Evolutionary conservation across 2,113 vertebrate genomes (phyloP), one percentile per base, ranked within the genome.

Genomic region (Tetraodon nigroviridis): DNA sequence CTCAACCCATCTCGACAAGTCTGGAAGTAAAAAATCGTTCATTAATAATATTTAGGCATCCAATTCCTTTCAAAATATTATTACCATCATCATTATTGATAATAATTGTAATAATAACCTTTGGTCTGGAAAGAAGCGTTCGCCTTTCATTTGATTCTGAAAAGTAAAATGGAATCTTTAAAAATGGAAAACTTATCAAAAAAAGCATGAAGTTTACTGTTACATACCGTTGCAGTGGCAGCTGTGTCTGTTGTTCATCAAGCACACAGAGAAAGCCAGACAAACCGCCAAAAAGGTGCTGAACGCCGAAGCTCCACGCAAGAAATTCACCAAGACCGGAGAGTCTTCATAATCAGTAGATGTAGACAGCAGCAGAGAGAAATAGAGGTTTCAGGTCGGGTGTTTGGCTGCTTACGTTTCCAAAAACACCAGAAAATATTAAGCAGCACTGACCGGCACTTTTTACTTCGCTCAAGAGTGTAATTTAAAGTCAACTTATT

Each of bases 71-170:
- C 40, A 45, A n/a, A n/a, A n/a, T n/a, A n/a, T n/a, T n/a, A n/a
- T n/a, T n/a, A n/a, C n/a, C n/a, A n/a, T n/a, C n/a, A n/a, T n/a
- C n/a, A n/a, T n/a, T n/a, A n/a, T n/a, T n/a, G n/a, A n/a, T n/a
- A 45, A 48, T 7, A 12, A 42, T 42, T 2, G 20, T 1, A 10
- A 54, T 17, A 71, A 63, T 14, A 13, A 42, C 10, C 67, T 59
- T 52, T 42, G 47, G 2, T 50, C 12, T 17, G 19, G 17, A 19
- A 7, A 51, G 2, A 60, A 17, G 3, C 0, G 59, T 47, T 19
- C 7, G 8, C 54, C 32, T 13, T n/a, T 6, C n/a, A 37, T 49
- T 42, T 19, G 42, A 14, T 21, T 71, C 68, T 58, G 40, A 40
- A 0, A 71, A 50, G 17, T 0, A 14, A 63, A 18, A 19, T 10